Conservation (phyloP, 2,888 invertebrate species). For the Stenotaenia linearis region DNA sequence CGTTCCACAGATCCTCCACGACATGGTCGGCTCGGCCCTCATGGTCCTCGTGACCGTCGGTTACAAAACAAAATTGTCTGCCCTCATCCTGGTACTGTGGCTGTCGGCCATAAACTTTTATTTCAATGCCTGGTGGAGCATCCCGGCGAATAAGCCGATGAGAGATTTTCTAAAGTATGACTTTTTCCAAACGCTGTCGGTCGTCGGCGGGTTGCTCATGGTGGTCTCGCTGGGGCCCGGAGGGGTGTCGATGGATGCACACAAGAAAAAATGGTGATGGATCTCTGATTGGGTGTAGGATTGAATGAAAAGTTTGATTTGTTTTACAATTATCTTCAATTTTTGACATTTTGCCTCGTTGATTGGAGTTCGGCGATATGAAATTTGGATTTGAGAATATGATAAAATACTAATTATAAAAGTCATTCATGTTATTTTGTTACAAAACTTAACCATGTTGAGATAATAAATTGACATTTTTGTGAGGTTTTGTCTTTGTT, state of each 20-base stretch:
- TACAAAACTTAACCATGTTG: not conserved
- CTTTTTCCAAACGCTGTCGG: constrained; percentile 96
- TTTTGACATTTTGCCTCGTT: too few relatives aligned
- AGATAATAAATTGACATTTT: not conserved
- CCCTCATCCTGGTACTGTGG: constrained; percentile 84
- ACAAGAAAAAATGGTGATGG: constrained; percentile 92
- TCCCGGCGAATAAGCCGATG: constrained; percentile 89
- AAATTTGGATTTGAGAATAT: not conserved
- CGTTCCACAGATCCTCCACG: constrained; percentile 82
- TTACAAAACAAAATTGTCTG: constrained; percentile 97
- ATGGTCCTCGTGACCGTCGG: constrained; percentile 96
- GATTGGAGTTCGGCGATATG: too few relatives aligned
- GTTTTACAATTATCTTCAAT: too few relatives aligned
- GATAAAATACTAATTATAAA: not conserved
- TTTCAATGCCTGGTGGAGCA: constrained; percentile 97
- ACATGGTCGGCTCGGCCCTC: constrained; percentile 84
- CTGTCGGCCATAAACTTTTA: constrained; percentile 86
- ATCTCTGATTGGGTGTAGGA: not conserved
- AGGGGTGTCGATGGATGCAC: constrained; percentile 98
- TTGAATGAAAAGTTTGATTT: not conserved
- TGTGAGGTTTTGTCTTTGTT: not conserved
- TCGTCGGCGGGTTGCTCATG: constrained; percentile 96
- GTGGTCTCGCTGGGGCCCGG: constrained; percentile 98
- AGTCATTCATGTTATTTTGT: not conserved
- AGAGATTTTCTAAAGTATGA: constrained; percentile 99